Base-by-base conservation (phyloP, 2,888 invertebrate genomes). In the Rotaria magnacalcarata region DNA sequence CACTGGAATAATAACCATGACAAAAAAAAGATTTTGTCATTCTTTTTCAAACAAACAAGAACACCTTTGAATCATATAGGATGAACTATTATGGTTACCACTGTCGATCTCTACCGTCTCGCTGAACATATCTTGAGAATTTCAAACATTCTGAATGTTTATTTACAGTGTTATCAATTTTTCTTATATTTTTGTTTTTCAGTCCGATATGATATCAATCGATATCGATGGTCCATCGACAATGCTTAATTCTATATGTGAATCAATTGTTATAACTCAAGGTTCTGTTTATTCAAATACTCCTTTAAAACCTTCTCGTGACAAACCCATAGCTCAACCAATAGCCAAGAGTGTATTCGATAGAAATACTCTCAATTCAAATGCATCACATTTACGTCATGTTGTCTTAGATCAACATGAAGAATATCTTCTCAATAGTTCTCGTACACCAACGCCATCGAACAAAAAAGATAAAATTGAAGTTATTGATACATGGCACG, bases 181-280 rank as follows among this genome's bases (percentile, higher is more conserved):
- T 52, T 52, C 14, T 52, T 52, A 47, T 47, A 7, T 47, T 47
- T 10, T 47, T 47, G 8, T 60, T 54, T 24, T 56, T 24, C 24
- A 67, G 47, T 80, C 80, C 1, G 80, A 80, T 80, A 80, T 80
- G 80, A n/a, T 80, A 24, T 80, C 80, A 0, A 80, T 80, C 34
- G 80, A 80, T 47, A 80, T 80, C 14, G 80, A 80, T 47, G 80
- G 80, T 47, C 80, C 80, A 14, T 80, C 80, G 11, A 80, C 80
- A 10, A 80, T 80, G 80, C 34, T 80, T 2, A 80, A 80, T 80
- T 80, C 80, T 2, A 80, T 80, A n/a, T 80, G 80, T 47, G 80
- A 80, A 80, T 80, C 80, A 11, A 80, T 80, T 47, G 80, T 80
- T 47, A 80, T 80, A 24, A 80, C 80, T 47, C 80, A 80, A 47